A percentile compares a stretch with the other conserved stretches of the same genome.
Conservation (phyloP, 35 echinoderm and acorn worm species). For the Strongylocentrotus purpuratus region DNA sequence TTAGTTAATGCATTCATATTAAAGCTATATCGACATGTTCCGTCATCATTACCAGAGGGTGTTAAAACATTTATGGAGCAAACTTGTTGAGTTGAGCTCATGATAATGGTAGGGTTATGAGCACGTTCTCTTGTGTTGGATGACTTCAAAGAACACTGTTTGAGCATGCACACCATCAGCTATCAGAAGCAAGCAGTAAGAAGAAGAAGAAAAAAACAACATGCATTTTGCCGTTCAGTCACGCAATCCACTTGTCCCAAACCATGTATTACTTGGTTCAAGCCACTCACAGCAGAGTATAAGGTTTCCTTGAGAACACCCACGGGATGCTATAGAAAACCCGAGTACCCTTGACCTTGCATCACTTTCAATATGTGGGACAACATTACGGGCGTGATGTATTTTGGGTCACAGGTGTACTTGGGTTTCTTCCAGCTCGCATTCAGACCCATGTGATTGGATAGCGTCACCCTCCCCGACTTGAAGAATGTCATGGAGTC, state of each 20-base stretch:
- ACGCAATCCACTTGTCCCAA: background rate
- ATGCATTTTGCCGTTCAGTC: background rate
- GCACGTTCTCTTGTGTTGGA: background rate
- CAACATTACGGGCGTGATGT: background rate
- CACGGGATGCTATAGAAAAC: background rate
- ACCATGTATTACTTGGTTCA: constrained; percentile 1
- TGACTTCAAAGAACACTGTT: background rate
- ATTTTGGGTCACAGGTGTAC: constrained; percentile 2
- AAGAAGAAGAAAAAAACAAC: background rate
- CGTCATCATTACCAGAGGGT: background rate
- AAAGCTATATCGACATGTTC: background rate
- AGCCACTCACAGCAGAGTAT: background rate
- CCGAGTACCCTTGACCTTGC: background rate
- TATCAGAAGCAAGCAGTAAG: background rate
- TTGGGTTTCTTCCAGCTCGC: background rate
- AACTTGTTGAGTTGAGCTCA: background rate
- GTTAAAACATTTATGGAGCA: background rate
- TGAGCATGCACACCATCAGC: background rate
- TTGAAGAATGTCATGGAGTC: background rate
- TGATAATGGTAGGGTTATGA: background rate
- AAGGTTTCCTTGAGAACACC: background rate
- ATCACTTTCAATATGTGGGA: background rate
- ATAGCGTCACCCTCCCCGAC: background rate
- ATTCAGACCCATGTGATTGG: background rate
- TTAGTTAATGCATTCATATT: background rate